phyloP scores from a whole-genome alignment of 2,888 invertebrate genomes.

The Yponomeuta sedellus region DNA sequence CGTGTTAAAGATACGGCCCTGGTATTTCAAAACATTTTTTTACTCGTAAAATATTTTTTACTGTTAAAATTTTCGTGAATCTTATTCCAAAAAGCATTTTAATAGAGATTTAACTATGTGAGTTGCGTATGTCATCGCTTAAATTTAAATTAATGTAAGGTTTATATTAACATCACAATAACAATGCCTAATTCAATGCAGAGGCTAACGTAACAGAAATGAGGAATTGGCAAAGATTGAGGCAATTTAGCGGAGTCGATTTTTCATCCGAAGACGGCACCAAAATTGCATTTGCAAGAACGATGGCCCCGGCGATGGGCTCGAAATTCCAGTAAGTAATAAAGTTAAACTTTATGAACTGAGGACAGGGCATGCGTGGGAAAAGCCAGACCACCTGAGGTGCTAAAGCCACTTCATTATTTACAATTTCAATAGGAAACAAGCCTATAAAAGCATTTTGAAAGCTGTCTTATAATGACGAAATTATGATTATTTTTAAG shows the following conservation, averaged over 20 bases:
- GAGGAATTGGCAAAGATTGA: background rate
- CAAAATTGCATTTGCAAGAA: background rate
- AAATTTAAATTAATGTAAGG: background rate
- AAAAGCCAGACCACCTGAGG: constrained; percentile 30
- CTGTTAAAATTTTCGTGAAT: background rate
- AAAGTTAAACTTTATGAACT: background rate
- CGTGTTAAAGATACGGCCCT: background rate
- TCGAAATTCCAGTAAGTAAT: background rate
- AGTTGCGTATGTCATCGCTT: background rate
- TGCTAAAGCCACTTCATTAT: constrained; percentile 26
- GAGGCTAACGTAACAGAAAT: background rate
- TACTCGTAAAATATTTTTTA: no score
- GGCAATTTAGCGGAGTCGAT: background rate
- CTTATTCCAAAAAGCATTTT: background rate
- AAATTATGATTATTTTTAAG: no score
- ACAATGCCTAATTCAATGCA: background rate
- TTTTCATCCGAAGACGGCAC: background rate
- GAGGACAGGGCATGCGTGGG: constrained; percentile 26
- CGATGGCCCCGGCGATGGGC: background rate
- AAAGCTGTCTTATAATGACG: background rate
- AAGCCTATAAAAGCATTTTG: background rate
- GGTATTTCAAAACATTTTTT: background rate
- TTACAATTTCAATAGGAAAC: background rate
- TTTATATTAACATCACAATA: background rate
- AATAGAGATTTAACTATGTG: background rate